These are phyloP conservation scores for Macrobrachium nipponense DNA, from an alignment of 1,140 invertebrate genomes.

Conservation along the genomic window DNA sequence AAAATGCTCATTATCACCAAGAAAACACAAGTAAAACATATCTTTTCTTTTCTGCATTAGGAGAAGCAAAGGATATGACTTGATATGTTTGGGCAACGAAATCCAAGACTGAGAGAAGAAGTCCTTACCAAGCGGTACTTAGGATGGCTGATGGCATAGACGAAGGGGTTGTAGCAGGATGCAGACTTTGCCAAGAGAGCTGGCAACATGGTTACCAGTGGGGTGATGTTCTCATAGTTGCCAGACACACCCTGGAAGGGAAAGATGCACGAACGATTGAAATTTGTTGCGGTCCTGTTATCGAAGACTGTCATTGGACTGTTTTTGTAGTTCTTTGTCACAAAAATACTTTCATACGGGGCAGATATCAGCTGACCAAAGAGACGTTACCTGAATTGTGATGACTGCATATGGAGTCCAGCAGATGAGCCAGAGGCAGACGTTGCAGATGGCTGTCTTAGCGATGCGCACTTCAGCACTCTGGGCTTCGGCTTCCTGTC, in stretches of 20 bases:
- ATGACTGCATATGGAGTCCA: conserved; percentile 70
- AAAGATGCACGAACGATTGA: not conserved
- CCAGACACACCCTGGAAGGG: conserved; percentile 66
- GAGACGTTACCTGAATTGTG: conserved; percentile 63
- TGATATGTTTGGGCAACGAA: too few relatives aligned
- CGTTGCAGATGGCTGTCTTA: conserved; percentile 69
- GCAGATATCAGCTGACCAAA: too few relatives aligned
- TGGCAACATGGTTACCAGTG: conserved; percentile 63
- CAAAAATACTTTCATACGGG: too few relatives aligned
- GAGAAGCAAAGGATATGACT: not conserved
- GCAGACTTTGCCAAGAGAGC: conserved; percentile 63
- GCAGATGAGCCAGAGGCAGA: conserved; percentile 68
- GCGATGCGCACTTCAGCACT: conserved; percentile 66
- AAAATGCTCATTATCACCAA: too few relatives aligned
- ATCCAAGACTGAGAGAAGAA: not conserved
- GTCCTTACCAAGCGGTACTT: conserved; percentile 43
- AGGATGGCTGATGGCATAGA: conserved; percentile 64
- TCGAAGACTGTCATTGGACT: too few relatives aligned
- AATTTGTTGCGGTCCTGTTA: too few relatives aligned
- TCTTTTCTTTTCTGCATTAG: not conserved
- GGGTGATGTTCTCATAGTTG: conserved; percentile 66
- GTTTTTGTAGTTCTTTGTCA: too few relatives aligned
- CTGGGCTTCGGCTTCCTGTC: conserved; percentile 61
- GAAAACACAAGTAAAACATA: too few relatives aligned
- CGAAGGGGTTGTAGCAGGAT: conserved; percentile 63